These are phyloP conservation scores for Mythimna pallens DNA, from an alignment of 2,888 invertebrate species.

Conservation along the genomic window DNA sequence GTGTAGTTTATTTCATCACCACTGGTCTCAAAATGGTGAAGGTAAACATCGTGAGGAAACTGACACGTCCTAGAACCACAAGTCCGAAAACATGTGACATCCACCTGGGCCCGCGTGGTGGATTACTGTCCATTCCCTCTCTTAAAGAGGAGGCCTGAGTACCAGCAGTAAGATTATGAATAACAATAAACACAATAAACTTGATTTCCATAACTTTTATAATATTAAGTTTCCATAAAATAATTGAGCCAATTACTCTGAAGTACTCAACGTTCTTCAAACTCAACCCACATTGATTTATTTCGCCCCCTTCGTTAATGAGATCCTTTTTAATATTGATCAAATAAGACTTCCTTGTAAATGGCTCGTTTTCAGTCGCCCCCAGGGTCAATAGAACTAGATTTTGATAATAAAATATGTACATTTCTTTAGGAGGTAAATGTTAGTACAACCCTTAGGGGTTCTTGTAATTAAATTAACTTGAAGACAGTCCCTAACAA, in stretches of 20 bases:
- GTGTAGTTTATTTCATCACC: too few relatives aligned
- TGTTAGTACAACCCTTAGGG: constrained; percentile 1
- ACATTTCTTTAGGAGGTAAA: constrained; percentile 11
- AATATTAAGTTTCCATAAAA: not conserved
- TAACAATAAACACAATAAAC: too few relatives aligned
- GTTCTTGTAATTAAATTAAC: constrained; percentile 19
- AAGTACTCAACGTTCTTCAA: not conserved
- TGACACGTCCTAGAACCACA: too few relatives aligned
- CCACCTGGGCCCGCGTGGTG: too few relatives aligned
- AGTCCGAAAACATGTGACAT: too few relatives aligned
- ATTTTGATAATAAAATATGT: constrained; percentile 19
- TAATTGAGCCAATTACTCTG: not conserved
- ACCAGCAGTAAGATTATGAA: too few relatives aligned
- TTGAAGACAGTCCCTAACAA: not conserved
- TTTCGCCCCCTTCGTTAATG: not conserved
- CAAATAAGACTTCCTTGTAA: constrained; percentile 4
- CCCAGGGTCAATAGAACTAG: not conserved
- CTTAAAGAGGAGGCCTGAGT: too few relatives aligned
- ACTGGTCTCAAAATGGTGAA: too few relatives aligned
- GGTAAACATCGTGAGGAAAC: too few relatives aligned
- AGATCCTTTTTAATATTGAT: not conserved
- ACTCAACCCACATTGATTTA: constrained; percentile 9
- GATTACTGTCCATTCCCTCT: too few relatives aligned
- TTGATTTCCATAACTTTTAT: too few relatives aligned
- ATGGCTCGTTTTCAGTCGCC: not conserved